A percentile compares a stretch with the other conserved stretches of the same genome.
phyloP scores from a whole-genome alignment of 2,888 invertebrate genomes.

The Ophion ventricosus region DNA sequence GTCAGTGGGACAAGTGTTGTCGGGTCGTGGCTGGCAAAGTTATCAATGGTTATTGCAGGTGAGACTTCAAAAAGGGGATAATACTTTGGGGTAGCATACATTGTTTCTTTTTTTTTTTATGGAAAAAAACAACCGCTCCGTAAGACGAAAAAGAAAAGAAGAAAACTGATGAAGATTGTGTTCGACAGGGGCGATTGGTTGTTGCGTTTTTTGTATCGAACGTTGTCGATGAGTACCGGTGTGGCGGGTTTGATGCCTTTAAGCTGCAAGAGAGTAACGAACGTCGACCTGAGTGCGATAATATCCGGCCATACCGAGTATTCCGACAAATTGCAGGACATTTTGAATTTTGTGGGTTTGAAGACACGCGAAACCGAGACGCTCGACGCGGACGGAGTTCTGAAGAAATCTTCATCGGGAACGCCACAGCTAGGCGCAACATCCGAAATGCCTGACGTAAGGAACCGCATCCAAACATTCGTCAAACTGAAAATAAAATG shows the following conservation, averaged over 20 bases:
- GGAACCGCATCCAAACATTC: background rate
- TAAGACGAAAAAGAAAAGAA: background rate
- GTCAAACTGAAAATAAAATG: background rate
- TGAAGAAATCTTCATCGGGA: conserved; percentile 79
- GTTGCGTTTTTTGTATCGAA: conserved; percentile 87
- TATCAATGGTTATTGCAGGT: conserved; percentile 88
- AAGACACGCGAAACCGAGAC: conserved; percentile 73
- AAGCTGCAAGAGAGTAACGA: conserved; percentile 85
- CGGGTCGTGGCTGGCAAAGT: conserved; percentile 87
- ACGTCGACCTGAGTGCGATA: conserved; percentile 86
- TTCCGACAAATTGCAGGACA: conserved; percentile 84
- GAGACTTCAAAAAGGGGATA: conserved; percentile 9
- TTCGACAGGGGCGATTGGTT: conserved; percentile 86
- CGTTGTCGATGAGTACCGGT: conserved; percentile 85
- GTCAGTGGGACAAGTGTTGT: conserved; percentile 85
- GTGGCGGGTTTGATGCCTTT: conserved; percentile 87
- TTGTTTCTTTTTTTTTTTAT: conserved; percentile 1
- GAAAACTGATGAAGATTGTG: background rate
- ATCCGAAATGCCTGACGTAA: conserved; percentile 38
- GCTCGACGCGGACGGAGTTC: conserved; percentile 70
- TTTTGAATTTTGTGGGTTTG: conserved; percentile 83
- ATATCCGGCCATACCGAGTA: conserved; percentile 86
- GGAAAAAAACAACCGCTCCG: background rate
- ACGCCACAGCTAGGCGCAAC: conserved; percentile 65
- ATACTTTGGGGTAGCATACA: background rate